A percentile compares a stretch with the other conserved stretches of the same genome.
Evolutionary conservation across 2,797 vertebrate genomes (phyloP).

Genomic region (Mus minutoides): DNA sequence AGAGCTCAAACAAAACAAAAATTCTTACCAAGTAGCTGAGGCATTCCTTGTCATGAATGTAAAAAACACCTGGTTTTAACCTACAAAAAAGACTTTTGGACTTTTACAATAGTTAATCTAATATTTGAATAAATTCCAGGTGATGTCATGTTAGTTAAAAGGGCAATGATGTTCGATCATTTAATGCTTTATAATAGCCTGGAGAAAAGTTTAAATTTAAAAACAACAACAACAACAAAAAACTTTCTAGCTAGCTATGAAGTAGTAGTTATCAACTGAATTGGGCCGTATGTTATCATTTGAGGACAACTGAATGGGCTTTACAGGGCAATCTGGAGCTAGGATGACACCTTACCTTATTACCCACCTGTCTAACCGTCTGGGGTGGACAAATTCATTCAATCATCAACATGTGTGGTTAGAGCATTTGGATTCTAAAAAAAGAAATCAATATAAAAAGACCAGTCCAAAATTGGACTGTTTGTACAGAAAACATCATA

Average conservation of each 20-base stretch:
- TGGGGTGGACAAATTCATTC: background rate
- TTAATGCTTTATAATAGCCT: conserved; percentile 35
- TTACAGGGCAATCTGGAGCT: background rate
- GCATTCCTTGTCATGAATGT: background rate
- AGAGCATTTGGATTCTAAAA: background rate
- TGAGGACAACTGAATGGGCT: background rate
- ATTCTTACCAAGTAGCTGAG: conserved; percentile 12
- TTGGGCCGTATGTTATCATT: background rate
- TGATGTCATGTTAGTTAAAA: background rate
- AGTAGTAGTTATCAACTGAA: conserved; percentile 34
- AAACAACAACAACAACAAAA: background rate
- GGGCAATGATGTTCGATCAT: background rate
- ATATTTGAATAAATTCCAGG: conserved; percentile 48
- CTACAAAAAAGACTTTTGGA: conserved; percentile 4
- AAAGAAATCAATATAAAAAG: background rate
- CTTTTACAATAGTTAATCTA: conserved; percentile 6
- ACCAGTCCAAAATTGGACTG: background rate
- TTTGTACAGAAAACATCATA: background rate
- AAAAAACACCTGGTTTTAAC: background rate
- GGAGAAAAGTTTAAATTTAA: background rate
- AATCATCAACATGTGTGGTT: background rate
- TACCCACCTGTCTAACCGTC: background rate
- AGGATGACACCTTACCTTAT: background rate
- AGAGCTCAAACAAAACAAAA: conserved; percentile 39
- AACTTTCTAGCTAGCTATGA: background rate